Evolutionary conservation across 2,888 invertebrate genomes (phyloP).

Genomic region (Limnephilus auricula): DNA sequence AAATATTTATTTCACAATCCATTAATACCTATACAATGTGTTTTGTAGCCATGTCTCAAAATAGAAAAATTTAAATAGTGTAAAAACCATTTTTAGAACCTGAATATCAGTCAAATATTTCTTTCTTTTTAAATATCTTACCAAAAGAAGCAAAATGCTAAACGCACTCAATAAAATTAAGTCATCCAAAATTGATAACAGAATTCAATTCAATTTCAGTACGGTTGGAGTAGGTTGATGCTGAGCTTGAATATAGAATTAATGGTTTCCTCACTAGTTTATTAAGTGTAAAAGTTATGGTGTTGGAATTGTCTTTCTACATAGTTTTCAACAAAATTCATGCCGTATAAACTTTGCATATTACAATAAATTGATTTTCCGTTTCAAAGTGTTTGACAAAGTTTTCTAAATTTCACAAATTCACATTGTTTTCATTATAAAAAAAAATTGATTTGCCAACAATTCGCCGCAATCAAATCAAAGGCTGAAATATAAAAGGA

Average conservation of each 20-base stretch:
- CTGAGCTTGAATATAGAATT: background rate
- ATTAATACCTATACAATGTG: background rate
- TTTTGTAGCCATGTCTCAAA: slow-evolving; percentile 2
- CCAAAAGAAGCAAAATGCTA: background rate
- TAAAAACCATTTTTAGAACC: background rate
- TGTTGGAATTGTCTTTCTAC: background rate
- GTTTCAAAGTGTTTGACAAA: background rate
- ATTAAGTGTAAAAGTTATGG: background rate
- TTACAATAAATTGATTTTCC: background rate
- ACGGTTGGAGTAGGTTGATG: background rate
- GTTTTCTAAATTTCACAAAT: background rate
- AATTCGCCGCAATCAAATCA: background rate
- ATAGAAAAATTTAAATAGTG: background rate
- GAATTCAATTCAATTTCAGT: background rate
- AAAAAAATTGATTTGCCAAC: background rate
- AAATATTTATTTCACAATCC: background rate
- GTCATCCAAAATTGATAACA: background rate
- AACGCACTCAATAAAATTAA: background rate
- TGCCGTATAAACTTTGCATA: background rate
- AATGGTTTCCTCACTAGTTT: background rate
- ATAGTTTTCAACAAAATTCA: background rate
- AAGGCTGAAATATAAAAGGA: slow-evolving; percentile 2
- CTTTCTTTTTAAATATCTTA: background rate
- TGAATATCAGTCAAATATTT: background rate
- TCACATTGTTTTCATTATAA: background rate